Evolutionary conservation across 2,113 vertebrate genomes (phyloP).

Genomic region (Aptenodytes patagonicus): DNA sequence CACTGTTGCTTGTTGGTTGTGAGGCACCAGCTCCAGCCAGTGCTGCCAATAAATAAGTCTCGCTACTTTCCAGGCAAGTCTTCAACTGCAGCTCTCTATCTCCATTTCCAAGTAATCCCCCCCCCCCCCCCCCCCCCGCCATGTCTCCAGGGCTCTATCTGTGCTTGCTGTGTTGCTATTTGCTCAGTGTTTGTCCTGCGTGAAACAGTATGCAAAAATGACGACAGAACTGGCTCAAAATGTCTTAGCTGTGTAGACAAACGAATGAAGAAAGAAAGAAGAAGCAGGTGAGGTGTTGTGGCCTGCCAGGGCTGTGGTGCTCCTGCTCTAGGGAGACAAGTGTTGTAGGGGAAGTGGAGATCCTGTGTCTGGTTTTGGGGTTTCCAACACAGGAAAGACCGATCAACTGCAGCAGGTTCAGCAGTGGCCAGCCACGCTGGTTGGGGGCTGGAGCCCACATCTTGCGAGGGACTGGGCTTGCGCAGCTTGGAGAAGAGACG

Average conservation of each 20-base stretch:
- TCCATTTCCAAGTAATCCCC: background rate
- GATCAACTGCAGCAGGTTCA: background rate
- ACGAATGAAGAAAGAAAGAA: background rate
- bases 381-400: background rate
- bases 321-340: background rate
- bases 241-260: background rate
- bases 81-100: background rate
- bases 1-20: background rate
- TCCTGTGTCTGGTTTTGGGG: background rate
- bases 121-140: fast-evolving
- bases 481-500: background rate
- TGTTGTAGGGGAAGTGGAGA: background rate
- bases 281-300: background rate
- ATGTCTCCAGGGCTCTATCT: background rate
- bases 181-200: background rate
- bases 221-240: background rate
- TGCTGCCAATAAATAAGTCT: background rate
- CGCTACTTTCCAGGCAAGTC: background rate
- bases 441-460: background rate
- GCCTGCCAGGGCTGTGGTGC: background rate
- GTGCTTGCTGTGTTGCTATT: background rate
- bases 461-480: background rate
- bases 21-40: background rate
- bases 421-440: fast-evolving
- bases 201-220: background rate